phyloP scores from a whole-genome alignment of 2,888 invertebrate genomes.

The Coremacera marginata region DNA sequence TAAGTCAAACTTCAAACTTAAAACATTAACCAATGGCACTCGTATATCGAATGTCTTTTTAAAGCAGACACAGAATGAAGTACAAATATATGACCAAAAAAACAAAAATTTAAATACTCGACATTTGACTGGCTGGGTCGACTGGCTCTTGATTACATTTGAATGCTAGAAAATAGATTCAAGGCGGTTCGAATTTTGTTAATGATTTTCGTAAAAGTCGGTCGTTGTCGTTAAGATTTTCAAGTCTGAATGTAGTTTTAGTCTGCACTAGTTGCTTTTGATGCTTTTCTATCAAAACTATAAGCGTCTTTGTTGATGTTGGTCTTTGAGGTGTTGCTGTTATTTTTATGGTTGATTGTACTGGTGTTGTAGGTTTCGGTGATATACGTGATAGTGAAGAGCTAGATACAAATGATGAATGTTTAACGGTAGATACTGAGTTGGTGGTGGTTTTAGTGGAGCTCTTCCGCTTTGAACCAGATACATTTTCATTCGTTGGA shows the following conservation, averaged over 20 bases:
- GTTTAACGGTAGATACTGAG: conserved; percentile 28
- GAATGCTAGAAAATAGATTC: not conserved
- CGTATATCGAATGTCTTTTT: too few species aligned
- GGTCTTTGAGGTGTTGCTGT: conserved; percentile 26
- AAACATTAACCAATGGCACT: too few species aligned
- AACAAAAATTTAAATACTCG: too few species aligned
- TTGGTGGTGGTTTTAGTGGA: conserved; percentile 40
- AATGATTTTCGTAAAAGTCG: too few species aligned
- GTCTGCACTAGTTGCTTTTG: not conserved
- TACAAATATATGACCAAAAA: too few species aligned
- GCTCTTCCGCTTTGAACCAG: conserved; percentile 15
- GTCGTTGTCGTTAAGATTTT: not conserved
- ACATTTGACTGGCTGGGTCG: too few species aligned
- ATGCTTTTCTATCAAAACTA: not conserved
- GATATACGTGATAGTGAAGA: conserved; percentile 40
- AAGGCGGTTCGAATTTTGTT: not conserved
- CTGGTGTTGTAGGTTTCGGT: conserved; percentile 36
- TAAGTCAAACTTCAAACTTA: too few species aligned
- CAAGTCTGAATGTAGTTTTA: not conserved
- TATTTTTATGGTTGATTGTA: conserved; percentile 34
- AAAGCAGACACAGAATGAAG: too few species aligned
- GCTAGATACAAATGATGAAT: conserved; percentile 43
- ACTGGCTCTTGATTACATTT: too few species aligned
- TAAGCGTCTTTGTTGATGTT: conserved; percentile 17
- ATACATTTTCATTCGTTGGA: conserved; percentile 7